These are phyloP conservation scores for Metopolophium dirhodum DNA, from an alignment of 1,140 invertebrate species.

Conservation along the genomic window DNA sequence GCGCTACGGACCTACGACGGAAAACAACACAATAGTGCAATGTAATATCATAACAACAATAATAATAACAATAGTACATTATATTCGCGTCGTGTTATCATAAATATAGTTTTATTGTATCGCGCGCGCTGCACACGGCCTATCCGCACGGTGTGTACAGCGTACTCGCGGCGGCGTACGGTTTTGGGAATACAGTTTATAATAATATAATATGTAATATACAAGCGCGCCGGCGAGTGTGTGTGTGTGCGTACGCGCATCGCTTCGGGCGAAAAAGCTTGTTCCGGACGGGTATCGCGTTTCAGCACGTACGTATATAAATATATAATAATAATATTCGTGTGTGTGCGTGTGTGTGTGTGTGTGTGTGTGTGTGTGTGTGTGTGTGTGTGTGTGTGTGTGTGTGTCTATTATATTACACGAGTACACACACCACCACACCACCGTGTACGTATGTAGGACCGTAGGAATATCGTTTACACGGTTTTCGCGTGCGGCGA, in stretches of 20 bases:
- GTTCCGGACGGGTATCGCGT: conserved; percentile 38
- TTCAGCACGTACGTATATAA: not conserved
- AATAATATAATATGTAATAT: not conserved
- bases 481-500: conserved; percentile 32
- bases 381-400: not conserved
- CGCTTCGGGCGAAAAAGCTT: conserved; percentile 36
- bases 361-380: not conserved
- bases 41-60: not conserved
- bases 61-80: conserved; percentile 7
- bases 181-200: not conserved
- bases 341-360: not conserved
- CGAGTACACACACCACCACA: not conserved
- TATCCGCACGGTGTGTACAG: not conserved
- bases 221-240: not conserved
- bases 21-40: not conserved
- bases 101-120: not conserved
- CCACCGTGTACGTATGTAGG: not conserved
- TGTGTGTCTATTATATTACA: not conserved
- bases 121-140: not conserved
- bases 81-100: conserved; percentile 1
- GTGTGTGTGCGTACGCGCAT: not conserved
- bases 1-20: not conserved
- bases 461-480: conserved; percentile 22
- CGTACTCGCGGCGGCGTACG: not conserved
- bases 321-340: not conserved